A percentile compares a stretch with the other conserved stretches of the same genome.
These are phyloP conservation scores for Halisarca cf. caerulea DNA, from an alignment of 37 sponge, comb jelly and placozoan genomes.

Conservation along the genomic window DNA sequence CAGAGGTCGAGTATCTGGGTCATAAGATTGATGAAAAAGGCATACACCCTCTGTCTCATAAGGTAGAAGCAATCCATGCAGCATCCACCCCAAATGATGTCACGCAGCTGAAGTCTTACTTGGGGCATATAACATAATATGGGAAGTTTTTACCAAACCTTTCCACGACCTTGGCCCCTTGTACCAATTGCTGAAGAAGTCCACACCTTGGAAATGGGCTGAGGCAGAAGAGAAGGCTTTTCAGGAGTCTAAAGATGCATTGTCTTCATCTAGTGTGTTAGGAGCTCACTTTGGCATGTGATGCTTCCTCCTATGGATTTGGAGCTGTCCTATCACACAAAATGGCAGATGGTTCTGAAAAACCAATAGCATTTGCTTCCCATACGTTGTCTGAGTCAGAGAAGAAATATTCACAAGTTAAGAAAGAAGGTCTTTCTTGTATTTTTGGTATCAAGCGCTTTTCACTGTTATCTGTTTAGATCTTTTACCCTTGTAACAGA, in stretches of 20 bases:
- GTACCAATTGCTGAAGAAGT: conserved; percentile 8
- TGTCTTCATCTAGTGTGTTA: no score
- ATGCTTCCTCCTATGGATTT: conserved; percentile 16
- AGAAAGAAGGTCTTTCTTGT: conserved; percentile 23
- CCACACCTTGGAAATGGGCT: conserved; percentile 42
- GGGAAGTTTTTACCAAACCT: conserved; percentile 23
- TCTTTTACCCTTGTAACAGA: conserved; percentile 15
- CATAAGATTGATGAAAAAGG: conserved; percentile 32
- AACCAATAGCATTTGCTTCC: no score
- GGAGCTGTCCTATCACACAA: conserved; percentile 1
- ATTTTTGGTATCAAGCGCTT: conserved; percentile 13
- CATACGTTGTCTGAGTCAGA: not conserved
- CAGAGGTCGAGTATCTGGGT: conserved; percentile 17
- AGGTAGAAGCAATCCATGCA: not conserved
- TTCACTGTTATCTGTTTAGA: conserved; percentile 8
- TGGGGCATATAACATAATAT: conserved; percentile 9
- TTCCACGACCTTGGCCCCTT: not conserved
- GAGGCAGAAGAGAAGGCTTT: no score
- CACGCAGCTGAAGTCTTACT: conserved; percentile 6
- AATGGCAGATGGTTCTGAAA: no score
- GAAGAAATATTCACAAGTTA: conserved; percentile 19
- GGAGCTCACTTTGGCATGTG: conserved; percentile 16
- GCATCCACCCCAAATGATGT: conserved; percentile 1
- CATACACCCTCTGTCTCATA: conserved; percentile 28
- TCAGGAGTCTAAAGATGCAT: no score